Evolutionary conservation across 2,797 vertebrate species (phyloP).

Genomic region (Manis crassicaudata): DNA sequence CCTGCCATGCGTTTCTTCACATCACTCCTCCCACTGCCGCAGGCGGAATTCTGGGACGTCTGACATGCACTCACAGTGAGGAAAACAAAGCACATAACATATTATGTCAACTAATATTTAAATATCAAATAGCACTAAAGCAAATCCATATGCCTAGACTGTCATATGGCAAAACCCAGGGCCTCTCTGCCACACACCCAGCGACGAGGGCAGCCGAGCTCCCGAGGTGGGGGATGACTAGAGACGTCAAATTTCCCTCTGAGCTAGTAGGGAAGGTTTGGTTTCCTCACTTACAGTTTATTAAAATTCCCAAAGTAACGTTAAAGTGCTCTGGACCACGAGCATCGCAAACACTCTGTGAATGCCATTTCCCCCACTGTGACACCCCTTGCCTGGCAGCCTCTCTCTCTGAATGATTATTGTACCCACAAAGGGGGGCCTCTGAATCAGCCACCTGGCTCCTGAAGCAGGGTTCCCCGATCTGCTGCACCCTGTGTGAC

Average conservation of each 20-base stretch:
- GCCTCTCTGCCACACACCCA: background rate
- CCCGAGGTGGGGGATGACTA: rapidly evolving
- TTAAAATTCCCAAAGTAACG: background rate
- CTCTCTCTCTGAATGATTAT: background rate
- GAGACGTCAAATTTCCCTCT: background rate
- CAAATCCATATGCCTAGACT: background rate
- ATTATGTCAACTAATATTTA: background rate
- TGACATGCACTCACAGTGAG: background rate
- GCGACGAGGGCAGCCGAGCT: background rate
- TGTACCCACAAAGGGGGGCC: background rate
- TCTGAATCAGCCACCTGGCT: background rate
- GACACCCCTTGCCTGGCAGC: background rate
- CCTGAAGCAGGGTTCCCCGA: background rate
- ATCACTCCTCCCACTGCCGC: background rate
- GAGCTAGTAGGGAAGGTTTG: background rate
- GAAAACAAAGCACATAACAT: background rate
- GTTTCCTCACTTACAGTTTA: background rate
- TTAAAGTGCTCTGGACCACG: background rate
- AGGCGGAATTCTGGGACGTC: constrained; percentile 44
- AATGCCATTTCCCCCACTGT: background rate
- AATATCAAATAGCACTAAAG: background rate
- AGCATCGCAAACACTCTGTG: background rate
- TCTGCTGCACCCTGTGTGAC: background rate
- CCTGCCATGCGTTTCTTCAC: background rate
- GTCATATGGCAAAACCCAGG: background rate